A percentile compares a stretch with the other conserved stretches of the same genome.
Evolutionary conservation across 2,113 vertebrate species (phyloP).

Genomic region (Nothoprocta perdicaria): DNA sequence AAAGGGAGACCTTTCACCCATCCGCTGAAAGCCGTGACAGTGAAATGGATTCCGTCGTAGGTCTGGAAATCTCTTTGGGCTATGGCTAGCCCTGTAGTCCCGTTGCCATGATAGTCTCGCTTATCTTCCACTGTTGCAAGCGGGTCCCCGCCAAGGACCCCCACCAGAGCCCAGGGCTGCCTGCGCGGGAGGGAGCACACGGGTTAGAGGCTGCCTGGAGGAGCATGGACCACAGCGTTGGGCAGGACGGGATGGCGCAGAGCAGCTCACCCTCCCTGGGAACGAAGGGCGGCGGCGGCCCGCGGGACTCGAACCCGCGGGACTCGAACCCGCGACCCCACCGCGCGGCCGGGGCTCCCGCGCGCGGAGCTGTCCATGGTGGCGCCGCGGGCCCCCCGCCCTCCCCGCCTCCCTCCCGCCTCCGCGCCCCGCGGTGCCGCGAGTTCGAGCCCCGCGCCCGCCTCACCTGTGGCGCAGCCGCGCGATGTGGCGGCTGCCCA

Average conservation of each 20-base stretch:
- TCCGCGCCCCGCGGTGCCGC: too few relatives aligned
- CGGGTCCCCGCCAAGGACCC: constrained; percentile 2
- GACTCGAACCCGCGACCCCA: too few relatives aligned
- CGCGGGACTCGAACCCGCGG: too few relatives aligned
- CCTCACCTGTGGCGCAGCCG: constrained; percentile 69
- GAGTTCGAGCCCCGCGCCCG: not conserved
- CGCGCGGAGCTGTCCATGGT: constrained; percentile 77
- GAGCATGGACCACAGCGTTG: not conserved
- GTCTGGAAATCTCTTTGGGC: constrained; percentile 57
- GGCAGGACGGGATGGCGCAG: accelerated
- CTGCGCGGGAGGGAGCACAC: constrained; percentile 12
- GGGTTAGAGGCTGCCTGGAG: not conserved
- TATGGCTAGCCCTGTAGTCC: constrained; percentile 19
- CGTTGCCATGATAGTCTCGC: not conserved
- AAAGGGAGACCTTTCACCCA: constrained; percentile 67
- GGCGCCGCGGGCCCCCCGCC: not conserved
- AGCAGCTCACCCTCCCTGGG: accelerated
- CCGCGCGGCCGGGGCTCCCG: not conserved
- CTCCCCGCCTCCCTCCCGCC: not conserved
- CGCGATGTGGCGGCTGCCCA: constrained; percentile 7
- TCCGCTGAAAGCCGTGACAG: constrained; percentile 56
- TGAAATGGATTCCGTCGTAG: constrained; percentile 5
- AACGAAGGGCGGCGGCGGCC: too few relatives aligned
- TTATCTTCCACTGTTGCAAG: constrained; percentile 23
- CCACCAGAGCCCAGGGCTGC: constrained; percentile 67